These are phyloP conservation scores for Enteromius trimaculatus DNA, from an alignment of 2,797 vertebrate genomes.

Conservation along the genomic window DNA sequence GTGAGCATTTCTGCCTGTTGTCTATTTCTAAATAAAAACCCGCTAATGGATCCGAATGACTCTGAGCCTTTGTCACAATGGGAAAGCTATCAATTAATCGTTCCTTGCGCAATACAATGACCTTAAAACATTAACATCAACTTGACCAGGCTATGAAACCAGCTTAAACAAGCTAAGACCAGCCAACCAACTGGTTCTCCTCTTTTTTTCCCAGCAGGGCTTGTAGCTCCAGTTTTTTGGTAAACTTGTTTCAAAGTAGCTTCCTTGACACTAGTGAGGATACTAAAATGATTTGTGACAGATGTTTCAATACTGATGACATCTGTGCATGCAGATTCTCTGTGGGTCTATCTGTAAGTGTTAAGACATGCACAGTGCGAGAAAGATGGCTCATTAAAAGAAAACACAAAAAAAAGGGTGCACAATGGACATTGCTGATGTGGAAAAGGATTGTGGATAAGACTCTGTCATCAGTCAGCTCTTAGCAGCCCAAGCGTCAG, in stretches of 20 bases:
- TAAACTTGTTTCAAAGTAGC: slow-evolving; percentile 5
- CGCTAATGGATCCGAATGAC: too few relatives aligned
- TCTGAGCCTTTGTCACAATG: too few relatives aligned
- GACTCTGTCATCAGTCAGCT: slow-evolving; percentile 7
- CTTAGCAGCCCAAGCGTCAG: background rate
- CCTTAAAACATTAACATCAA: background rate
- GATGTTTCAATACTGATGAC: background rate
- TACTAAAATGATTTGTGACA: background rate
- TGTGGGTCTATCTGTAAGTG: background rate
- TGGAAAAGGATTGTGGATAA: slow-evolving; percentile 7
- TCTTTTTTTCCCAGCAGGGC: background rate
- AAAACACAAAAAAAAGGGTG: background rate
- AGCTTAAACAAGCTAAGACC: background rate
- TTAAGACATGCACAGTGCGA: slow-evolving; percentile 22
- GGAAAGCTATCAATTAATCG: background rate
- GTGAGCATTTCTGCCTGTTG: too few relatives aligned
- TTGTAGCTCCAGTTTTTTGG: background rate
- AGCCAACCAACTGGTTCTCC: background rate
- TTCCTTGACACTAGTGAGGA: background rate
- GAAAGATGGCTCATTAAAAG: slow-evolving; percentile 3
- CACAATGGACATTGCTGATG: background rate
- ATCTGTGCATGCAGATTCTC: background rate
- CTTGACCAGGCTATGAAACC: too few relatives aligned
- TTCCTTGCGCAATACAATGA: background rate
- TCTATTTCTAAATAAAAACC: too few relatives aligned